These are phyloP conservation scores for Anisognathus igniventris DNA, from an alignment of 2,797 vertebrate species.

Conservation along the genomic window DNA sequence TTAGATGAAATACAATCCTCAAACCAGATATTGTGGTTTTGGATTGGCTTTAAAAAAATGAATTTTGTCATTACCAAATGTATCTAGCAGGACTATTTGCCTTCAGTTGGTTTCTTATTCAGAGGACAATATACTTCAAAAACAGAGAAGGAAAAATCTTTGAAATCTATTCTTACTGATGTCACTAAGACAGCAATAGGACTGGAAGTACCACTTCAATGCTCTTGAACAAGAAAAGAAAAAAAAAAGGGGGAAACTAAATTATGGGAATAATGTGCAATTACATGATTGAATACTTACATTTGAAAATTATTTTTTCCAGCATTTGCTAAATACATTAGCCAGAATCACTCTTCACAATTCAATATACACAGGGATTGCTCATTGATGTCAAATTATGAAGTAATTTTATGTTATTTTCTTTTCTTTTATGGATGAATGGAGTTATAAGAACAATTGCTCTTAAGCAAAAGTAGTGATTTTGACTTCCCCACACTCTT, in stretches of 20 bases:
- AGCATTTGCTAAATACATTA: neutral
- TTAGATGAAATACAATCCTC: neutral
- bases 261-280: neutral
- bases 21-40: neutral
- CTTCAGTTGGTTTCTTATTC: neutral
- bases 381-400: neutral
- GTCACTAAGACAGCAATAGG: neutral
- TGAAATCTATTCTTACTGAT: neutral
- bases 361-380: neutral
- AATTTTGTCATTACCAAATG: neutral
- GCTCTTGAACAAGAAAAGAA: neutral
- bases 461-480: neutral
- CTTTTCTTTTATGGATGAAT: neutral
- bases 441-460: neutral
- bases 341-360: neutral
- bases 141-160: neutral
- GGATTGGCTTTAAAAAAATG: neutral
- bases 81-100: neutral
- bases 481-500: neutral
- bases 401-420: neutral
- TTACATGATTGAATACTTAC: neutral
- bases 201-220: neutral
- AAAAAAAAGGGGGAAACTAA: neutral
- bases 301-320: neutral
- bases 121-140: neutral